A percentile compares a stretch with the other conserved stretches of the same genome.
Conservation (phyloP, 2,888 invertebrate species). For the Heliconius cydno region DNA sequence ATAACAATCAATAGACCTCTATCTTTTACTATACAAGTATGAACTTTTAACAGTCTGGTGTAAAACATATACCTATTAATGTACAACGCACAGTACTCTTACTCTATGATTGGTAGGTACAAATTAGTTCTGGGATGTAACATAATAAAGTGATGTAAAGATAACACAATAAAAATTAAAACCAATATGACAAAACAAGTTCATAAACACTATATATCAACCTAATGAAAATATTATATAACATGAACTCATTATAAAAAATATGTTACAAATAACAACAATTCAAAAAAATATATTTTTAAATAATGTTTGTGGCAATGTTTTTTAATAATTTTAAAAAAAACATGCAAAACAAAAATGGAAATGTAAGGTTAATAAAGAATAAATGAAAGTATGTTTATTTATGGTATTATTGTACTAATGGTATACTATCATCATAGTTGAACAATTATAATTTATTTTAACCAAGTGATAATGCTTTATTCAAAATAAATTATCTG, state of each 20-base stretch:
- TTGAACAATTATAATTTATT: not conserved
- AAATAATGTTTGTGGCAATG: not conserved
- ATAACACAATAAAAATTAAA: slow-evolving; percentile 43
- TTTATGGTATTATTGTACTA: slow-evolving; percentile 17
- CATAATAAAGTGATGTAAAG: slow-evolving; percentile 30
- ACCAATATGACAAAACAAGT: slow-evolving; percentile 43
- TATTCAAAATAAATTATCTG: slow-evolving; percentile 1
- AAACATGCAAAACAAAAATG: not conserved
- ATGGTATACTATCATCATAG: slow-evolving; percentile 21
- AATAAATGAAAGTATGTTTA: slow-evolving; percentile 13
- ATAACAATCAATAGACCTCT: slow-evolving; percentile 80
- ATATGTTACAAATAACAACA: slow-evolving; percentile 13
- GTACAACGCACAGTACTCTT: slow-evolving; percentile 63
- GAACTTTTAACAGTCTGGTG: slow-evolving; percentile 75
- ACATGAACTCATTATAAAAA: slow-evolving; percentile 24
- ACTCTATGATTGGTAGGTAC: slow-evolving; percentile 57
- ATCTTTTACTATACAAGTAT: slow-evolving; percentile 73
- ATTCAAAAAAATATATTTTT: not conserved
- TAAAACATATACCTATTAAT: slow-evolving; percentile 65
- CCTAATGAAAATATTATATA: slow-evolving; percentile 35
- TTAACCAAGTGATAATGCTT: slow-evolving; percentile 14
- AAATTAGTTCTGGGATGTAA: slow-evolving; percentile 50
- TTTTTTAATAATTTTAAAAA: not conserved
- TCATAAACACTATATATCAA: slow-evolving; percentile 42
- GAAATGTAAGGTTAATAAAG: not conserved